These are phyloP conservation scores for Eugnorisma glareosa DNA, from an alignment of 2,888 invertebrate genomes.

Conservation along the genomic window DNA sequence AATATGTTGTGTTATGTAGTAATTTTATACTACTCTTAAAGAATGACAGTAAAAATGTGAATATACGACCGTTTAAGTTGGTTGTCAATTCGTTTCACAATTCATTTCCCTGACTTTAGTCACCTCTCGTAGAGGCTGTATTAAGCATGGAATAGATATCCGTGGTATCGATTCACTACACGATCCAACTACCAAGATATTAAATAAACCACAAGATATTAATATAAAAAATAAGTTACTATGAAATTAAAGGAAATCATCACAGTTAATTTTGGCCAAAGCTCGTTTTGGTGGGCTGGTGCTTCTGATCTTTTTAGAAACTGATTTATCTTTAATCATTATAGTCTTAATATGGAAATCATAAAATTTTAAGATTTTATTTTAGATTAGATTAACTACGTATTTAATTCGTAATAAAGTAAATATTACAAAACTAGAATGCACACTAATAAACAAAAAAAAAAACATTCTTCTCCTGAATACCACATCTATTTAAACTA, in stretches of 20 bases:
- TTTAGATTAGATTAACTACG: too few species aligned
- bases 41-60: not conserved
- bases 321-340: not conserved
- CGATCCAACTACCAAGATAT: too few species aligned
- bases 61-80: too few species aligned
- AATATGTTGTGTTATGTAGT: too few species aligned
- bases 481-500: constrained; percentile 43
- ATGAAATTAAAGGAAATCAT: not conserved
- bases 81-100: too few species aligned
- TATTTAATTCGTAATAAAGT: not conserved
- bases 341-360: not conserved
- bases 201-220: too few species aligned
- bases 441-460: not conserved
- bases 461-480: not conserved
- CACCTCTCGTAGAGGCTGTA: too few species aligned
- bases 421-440: not conserved
- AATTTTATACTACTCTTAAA: not conserved
- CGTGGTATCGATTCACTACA: not conserved
- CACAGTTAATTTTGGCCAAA: not conserved
- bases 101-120: too few species aligned
- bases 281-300: too few species aligned
- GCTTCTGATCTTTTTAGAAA: not conserved
- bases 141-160: not conserved
- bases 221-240: not conserved
- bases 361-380: not conserved